phyloP scores from a whole-genome alignment of 2,888 invertebrate genomes.

The Leucania comma region DNA sequence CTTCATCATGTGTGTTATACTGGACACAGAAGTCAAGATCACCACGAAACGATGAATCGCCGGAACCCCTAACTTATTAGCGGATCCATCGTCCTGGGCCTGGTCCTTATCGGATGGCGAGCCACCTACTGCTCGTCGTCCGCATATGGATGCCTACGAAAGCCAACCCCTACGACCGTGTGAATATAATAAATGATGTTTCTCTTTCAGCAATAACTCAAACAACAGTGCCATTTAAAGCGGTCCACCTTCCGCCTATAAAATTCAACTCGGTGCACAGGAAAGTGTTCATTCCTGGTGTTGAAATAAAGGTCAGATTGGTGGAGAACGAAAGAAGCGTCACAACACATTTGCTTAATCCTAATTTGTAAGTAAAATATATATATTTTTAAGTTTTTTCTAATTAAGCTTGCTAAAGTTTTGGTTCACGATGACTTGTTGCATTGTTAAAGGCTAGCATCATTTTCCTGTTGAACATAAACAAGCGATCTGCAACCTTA shows the following conservation, averaged over 20 bases:
- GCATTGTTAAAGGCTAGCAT: not conserved
- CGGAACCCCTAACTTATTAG: no score
- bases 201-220: constrained; percentile 72
- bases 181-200: constrained; percentile 14
- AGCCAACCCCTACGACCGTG: not conserved
- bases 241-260: constrained; percentile 92
- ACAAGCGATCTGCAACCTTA: not conserved
- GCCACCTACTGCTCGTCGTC: no score
- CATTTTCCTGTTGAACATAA: constrained; percentile 8
- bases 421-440: not conserved
- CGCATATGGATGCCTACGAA: not conserved
- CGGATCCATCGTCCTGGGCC: no score
- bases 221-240: constrained; percentile 91
- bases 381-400: not conserved
- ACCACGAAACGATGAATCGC: not conserved
- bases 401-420: not conserved
- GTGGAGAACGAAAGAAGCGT: constrained; percentile 95
- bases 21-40: not conserved
- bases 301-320: constrained; percentile 94
- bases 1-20: not conserved
- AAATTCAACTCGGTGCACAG: constrained; percentile 94
- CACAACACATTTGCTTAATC: constrained; percentile 96
- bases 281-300: constrained; percentile 95
- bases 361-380: constrained; percentile 94
- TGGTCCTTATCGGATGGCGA: no score